These are phyloP conservation scores for Falco peregrinus DNA, from an alignment of 2,797 vertebrate species.

Conservation along the genomic window DNA sequence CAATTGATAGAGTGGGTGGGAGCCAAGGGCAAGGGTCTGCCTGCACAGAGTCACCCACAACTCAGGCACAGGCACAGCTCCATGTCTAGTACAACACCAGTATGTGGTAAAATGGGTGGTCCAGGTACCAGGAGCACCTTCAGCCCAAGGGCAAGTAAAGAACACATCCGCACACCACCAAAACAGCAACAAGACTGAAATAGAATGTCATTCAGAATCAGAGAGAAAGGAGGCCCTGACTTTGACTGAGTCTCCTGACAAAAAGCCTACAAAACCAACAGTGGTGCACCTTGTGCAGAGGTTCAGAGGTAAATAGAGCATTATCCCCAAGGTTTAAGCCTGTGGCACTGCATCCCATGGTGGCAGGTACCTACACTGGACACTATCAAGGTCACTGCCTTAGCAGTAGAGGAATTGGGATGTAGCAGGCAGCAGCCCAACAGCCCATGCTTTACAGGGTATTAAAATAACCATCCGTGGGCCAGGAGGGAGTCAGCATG, in stretches of 20 bases:
- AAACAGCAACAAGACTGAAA: fast-evolving
- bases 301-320: neutral
- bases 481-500: neutral
- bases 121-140: neutral
- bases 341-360: neutral
- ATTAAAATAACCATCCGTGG: neutral
- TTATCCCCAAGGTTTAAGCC: neutral
- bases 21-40: neutral
- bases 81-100: neutral
- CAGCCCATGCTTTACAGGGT: neutral
- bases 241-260: neutral
- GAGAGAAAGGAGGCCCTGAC: neutral
- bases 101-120: neutral
- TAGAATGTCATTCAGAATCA: neutral
- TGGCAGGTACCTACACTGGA: neutral
- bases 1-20: fast-evolving
- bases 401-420: neutral
- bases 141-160: neutral
- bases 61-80: neutral
- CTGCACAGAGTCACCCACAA: neutral
- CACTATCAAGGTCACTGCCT: neutral
- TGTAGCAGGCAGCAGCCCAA: neutral
- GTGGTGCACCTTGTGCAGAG: neutral
- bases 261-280: neutral
- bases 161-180: neutral